Percentiles rank a stretch among this genome's conserved stretches.
phyloP scores from a whole-genome alignment of 2,113 vertebrate genomes.

The Dipodomys merriami region DNA sequence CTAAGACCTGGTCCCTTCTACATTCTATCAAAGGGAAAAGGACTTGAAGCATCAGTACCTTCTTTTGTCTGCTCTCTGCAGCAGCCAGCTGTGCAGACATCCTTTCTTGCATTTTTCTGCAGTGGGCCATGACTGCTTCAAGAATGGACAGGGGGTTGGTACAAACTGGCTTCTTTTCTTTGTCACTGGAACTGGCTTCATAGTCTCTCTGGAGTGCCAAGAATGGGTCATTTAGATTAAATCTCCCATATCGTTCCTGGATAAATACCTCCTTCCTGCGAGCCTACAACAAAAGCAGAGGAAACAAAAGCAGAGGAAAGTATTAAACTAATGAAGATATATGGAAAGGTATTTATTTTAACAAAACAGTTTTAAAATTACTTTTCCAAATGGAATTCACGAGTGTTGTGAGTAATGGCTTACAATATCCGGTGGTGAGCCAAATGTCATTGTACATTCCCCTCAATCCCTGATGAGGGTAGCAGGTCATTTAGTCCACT shows the following conservation, averaged over 20 bases:
- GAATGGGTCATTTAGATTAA: conserved; percentile 97
- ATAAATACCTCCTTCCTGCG: conserved; percentile 97
- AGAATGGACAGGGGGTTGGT: conserved; percentile 97
- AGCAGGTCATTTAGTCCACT: background rate
- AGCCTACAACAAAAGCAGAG: conserved; percentile 86
- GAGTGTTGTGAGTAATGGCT: background rate
- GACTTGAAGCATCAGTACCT: conserved; percentile 85
- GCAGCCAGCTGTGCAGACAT: conserved; percentile 96
- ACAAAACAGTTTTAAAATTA: conserved; percentile 4
- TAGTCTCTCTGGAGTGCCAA: conserved; percentile 97
- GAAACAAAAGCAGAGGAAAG: conserved; percentile 63
- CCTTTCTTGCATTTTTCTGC: conserved; percentile 98
- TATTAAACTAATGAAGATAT: conserved; percentile 29
- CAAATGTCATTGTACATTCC: background rate
- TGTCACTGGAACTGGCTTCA: conserved; percentile 90
- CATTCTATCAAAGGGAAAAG: background rate
- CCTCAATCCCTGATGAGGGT: background rate
- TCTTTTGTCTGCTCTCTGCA: conserved; percentile 96
- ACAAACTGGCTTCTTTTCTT: conserved; percentile 92
- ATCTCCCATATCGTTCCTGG: conserved; percentile 96
- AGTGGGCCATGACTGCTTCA: conserved; percentile 98
- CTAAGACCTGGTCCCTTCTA: background rate
- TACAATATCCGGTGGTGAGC: background rate
- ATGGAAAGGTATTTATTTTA: background rate
- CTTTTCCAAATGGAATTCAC: conserved; percentile 9